Evolutionary conservation across 2,113 vertebrate species (phyloP).

Genomic region (Meleagris gallopavo): DNA sequence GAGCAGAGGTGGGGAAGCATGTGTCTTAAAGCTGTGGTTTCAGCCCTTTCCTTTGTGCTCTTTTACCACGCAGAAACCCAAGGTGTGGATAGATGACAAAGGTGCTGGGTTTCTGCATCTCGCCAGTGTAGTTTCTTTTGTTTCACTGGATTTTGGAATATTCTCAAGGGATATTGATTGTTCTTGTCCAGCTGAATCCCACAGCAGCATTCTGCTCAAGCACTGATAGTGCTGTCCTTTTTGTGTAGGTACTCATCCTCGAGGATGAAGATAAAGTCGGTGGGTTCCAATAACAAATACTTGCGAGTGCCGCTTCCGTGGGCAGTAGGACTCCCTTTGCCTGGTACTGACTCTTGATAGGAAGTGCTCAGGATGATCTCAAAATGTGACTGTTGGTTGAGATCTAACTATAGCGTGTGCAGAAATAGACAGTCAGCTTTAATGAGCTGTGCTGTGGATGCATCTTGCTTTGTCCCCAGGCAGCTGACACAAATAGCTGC

Average conservation of each 20-base stretch:
- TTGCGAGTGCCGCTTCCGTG: neutral
- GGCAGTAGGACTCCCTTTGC: neutral
- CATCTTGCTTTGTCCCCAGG: rapidly evolving
- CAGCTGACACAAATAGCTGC: rapidly evolving
- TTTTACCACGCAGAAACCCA: neutral
- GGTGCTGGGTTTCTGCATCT: neutral
- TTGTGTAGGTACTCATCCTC: neutral
- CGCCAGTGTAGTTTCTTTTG: neutral
- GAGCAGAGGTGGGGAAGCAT: neutral
- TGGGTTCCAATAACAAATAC: neutral
- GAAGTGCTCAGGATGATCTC: neutral
- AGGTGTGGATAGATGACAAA: rapidly evolving
- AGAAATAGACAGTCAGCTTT: neutral
- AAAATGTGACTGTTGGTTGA: neutral
- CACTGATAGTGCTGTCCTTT: neutral
- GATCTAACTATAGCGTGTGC: neutral
- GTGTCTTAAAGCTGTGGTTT: neutral
- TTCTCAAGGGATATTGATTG: neutral
- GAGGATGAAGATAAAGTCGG: neutral
- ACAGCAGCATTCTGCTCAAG: neutral
- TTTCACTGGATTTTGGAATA: neutral
- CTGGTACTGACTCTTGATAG: neutral
- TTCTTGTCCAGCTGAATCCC: neutral
- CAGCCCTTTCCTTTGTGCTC: neutral
- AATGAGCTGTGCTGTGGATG: neutral